A percentile compares a stretch with the other conserved stretches of the same genome.
phyloP scores from a whole-genome alignment of 2,113 vertebrate species.

The Hippocampus zosterae region DNA sequence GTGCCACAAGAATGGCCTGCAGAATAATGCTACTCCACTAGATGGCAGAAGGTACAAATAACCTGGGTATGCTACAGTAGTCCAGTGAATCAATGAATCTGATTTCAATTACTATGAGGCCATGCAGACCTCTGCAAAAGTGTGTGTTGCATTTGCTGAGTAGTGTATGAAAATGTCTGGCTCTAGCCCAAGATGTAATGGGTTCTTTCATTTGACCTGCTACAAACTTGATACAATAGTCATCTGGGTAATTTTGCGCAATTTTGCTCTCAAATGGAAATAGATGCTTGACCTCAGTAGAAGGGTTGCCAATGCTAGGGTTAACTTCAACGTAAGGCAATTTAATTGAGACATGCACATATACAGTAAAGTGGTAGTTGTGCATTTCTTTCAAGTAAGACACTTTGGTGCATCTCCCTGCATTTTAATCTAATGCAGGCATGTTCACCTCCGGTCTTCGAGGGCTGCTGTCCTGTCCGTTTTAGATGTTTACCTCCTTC shows the following conservation, averaged over 20 bases:
- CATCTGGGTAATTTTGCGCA: neutral
- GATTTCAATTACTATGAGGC: neutral
- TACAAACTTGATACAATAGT: neutral
- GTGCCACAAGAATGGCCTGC: no score
- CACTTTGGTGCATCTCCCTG: no score
- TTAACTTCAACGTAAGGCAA: neutral
- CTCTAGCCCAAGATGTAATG: neutral
- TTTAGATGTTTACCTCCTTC: no score
- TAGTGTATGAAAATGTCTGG: neutral
- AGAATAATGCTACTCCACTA: neutral
- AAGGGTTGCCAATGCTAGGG: neutral
- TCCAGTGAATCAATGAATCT: neutral
- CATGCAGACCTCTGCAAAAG: neutral
- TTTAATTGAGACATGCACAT: neutral
- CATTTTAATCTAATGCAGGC: no score
- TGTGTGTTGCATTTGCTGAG: neutral
- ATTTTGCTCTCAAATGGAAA: neutral
- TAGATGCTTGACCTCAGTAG: neutral
- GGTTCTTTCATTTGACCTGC: neutral
- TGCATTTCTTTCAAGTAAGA: no score
- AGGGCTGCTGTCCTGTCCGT: no score
- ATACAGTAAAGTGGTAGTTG: no score
- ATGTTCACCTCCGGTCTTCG: no score
- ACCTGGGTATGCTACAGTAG: neutral
- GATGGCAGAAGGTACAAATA: neutral